Evolutionary conservation across 2,113 vertebrate species (phyloP).

Genomic region (Aptenodytes patagonicus): DNA sequence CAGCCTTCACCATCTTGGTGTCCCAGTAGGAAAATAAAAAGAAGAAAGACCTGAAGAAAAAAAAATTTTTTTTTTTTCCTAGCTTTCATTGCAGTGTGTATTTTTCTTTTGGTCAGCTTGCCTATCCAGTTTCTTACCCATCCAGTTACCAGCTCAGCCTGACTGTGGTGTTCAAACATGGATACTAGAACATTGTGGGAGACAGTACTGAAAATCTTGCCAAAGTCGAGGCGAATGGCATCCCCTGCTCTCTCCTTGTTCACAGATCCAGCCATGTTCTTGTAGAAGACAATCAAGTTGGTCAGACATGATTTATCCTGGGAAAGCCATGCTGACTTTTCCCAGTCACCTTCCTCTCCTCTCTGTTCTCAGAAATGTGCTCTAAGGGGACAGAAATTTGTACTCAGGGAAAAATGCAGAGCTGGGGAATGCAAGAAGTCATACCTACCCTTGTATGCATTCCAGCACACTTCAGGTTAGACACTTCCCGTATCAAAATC

Average conservation of each 20-base stretch:
- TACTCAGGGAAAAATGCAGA: background rate
- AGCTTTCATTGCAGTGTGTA: background rate
- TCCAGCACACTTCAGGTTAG: background rate
- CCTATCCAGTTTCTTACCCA: background rate
- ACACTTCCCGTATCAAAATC: background rate
- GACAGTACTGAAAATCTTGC: fast-evolving
- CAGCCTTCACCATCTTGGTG: background rate
- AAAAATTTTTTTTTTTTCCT: fast-evolving
- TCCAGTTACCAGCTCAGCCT: background rate
- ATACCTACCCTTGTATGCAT: background rate
- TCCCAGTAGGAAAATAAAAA: background rate
- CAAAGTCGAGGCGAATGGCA: background rate
- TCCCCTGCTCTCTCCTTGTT: background rate
- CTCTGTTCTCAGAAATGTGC: background rate
- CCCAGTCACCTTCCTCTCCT: background rate
- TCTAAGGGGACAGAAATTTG: background rate
- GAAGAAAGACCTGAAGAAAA: background rate
- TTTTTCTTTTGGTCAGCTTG: background rate
- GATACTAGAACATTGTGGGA: background rate
- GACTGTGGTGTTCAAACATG: background rate
- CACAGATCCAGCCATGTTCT: fast-evolving
- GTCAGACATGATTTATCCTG: background rate
- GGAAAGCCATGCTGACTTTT: background rate
- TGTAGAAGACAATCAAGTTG: background rate
- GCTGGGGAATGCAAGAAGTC: background rate